phyloP scores from a whole-genome alignment of 1,140 invertebrate genomes.

The Diorhabda sublineata region DNA sequence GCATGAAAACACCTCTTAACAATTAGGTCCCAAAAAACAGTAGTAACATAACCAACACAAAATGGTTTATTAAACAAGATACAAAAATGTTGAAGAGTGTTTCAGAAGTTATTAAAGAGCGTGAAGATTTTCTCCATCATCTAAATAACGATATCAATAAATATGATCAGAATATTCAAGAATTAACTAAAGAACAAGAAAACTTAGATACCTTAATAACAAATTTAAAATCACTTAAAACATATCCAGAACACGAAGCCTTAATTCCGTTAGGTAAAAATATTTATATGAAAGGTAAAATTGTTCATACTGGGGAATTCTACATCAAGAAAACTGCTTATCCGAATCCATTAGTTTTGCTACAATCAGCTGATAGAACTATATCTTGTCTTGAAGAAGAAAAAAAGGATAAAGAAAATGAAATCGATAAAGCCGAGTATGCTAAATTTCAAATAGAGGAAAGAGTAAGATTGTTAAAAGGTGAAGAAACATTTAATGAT shows the following conservation, averaged over 20 bases:
- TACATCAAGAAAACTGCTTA: slow-evolving; percentile 28
- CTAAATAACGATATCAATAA: slow-evolving; percentile 30
- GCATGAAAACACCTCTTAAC: too few relatives aligned
- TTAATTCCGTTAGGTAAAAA: slow-evolving; percentile 35
- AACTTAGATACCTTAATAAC: slow-evolving; percentile 23
- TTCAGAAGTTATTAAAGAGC: not conserved
- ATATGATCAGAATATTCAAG: slow-evolving; percentile 21
- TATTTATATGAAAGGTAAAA: slow-evolving; percentile 32
- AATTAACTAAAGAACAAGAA: slow-evolving; percentile 19
- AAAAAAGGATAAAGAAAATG: slow-evolving; percentile 24
- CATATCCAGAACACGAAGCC: slow-evolving; percentile 30
- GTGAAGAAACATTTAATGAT: slow-evolving; percentile 17
- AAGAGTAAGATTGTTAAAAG: slow-evolving; percentile 29
- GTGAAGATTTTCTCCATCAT: slow-evolving; percentile 24
- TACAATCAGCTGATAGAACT: slow-evolving; percentile 32
- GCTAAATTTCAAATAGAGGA: slow-evolving; percentile 29
- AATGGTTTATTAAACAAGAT: too few relatives aligned
- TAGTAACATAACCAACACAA: too few relatives aligned
- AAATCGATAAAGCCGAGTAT: slow-evolving; percentile 26
- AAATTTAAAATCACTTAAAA: slow-evolving; percentile 27
- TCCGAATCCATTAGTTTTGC: slow-evolving; percentile 29
- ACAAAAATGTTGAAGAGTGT: not conserved
- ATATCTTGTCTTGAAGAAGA: slow-evolving; percentile 23
- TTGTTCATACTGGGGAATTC: slow-evolving; percentile 38
- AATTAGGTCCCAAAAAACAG: too few relatives aligned